Percentiles rank a stretch among this genome's conserved stretches.
Evolutionary conservation across 30 jellyfish, hydroid and myxozoan species (phyloP).

Genomic region (Haliclystus octoradiatus): DNA sequence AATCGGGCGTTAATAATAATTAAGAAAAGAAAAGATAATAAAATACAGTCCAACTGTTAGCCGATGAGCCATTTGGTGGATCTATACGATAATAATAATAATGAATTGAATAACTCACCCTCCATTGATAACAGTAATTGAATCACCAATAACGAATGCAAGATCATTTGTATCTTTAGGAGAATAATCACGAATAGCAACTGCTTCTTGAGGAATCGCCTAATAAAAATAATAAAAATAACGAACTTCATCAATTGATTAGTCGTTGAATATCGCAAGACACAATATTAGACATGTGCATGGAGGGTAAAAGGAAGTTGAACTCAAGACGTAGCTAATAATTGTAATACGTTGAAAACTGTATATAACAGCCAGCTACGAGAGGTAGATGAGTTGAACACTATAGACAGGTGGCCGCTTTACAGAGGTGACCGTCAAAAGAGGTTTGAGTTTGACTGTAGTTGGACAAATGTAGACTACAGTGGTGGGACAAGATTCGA

Average conservation of each 20-base stretch:
- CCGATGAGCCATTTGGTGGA: background rate
- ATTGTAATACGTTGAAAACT: no score
- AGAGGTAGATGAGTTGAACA: no score
- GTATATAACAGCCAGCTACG: no score
- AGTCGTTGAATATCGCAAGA: background rate
- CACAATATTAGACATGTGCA: background rate
- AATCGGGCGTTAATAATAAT: background rate
- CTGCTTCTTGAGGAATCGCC: slow-evolving; percentile 60
- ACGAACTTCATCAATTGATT: no score
- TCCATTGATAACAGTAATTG: slow-evolving; percentile 45
- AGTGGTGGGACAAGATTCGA: no score
- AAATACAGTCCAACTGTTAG: background rate
- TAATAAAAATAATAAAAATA: background rate
- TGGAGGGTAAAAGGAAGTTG: background rate
- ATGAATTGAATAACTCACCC: slow-evolving; percentile 15
- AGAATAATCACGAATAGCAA: slow-evolving; percentile 24
- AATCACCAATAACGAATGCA: slow-evolving; percentile 41
- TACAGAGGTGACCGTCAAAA: no score
- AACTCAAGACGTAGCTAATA: background rate
- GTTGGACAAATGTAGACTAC: no score
- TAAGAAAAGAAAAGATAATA: background rate
- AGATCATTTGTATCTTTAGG: slow-evolving; percentile 23
- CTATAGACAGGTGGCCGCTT: no score
- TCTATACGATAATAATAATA: background rate
- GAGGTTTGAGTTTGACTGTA: no score